These are phyloP conservation scores for Gorsachius goisagi DNA, from an alignment of 2,113 vertebrate species.

Conservation along the genomic window DNA sequence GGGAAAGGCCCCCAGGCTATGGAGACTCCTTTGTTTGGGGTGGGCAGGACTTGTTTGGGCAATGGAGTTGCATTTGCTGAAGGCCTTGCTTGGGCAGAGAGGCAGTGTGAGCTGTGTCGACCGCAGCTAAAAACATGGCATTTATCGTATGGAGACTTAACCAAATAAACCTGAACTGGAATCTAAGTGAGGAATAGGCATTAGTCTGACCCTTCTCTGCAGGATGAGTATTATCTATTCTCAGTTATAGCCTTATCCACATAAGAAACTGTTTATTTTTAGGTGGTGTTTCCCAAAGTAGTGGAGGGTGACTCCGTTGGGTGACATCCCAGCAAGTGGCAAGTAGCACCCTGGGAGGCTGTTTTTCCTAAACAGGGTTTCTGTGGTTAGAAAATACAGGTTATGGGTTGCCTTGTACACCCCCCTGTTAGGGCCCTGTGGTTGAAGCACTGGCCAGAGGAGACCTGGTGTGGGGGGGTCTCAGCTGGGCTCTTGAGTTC, in stretches of 20 bases:
- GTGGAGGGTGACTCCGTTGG: background rate
- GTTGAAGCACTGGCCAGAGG: background rate
- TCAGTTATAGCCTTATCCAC: background rate
- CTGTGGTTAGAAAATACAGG: background rate
- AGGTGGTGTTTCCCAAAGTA: background rate
- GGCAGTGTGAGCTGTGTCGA: accelerated
- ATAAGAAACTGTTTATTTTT: background rate
- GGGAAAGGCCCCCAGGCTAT: background rate
- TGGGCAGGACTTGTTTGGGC: background rate
- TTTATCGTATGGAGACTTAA: background rate
- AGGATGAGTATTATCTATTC: background rate
- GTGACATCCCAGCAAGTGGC: background rate
- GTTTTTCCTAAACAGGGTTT: background rate
- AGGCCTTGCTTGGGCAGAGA: background rate
- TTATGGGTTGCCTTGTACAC: background rate
- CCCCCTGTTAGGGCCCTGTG: background rate
- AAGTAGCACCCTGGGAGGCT: background rate
- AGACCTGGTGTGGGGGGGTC: background rate
- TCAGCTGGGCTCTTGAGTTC: background rate
- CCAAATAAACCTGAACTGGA: background rate
- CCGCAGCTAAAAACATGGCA: background rate
- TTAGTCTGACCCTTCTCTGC: background rate
- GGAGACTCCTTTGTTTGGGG: background rate
- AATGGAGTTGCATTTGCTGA: background rate
- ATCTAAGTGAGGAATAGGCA: background rate